Evolutionary conservation across 2,888 invertebrate genomes (phyloP).

Genomic region (Polydrusus tereticollis): DNA sequence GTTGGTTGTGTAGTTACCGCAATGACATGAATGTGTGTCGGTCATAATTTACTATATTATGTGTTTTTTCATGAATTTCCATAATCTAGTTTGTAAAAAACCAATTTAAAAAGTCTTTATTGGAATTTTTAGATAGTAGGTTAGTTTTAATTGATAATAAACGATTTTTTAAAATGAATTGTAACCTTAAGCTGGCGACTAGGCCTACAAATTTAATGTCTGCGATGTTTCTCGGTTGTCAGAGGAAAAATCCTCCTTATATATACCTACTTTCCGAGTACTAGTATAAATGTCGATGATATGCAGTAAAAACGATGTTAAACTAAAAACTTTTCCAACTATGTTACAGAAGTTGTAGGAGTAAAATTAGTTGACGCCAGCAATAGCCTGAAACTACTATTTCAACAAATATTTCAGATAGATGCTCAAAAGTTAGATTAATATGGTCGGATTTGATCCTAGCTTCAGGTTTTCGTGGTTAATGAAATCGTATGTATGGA

Average conservation of each 20-base stretch:
- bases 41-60: too few species aligned
- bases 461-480: too few species aligned
- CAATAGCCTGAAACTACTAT: slow-evolving; percentile 10
- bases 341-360: slow-evolving; percentile 1
- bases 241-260: not conserved
- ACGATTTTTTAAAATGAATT: too few species aligned
- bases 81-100: too few species aligned
- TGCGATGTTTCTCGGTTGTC: not conserved
- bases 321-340: slow-evolving; percentile 19
- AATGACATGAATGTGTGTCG: too few species aligned
- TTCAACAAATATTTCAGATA: not conserved
- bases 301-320: not conserved
- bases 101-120: too few species aligned
- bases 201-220: not conserved
- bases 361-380: slow-evolving; percentile 12
- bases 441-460: not conserved
- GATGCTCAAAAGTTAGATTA: not conserved
- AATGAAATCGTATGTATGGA: too few species aligned
- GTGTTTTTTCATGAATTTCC: too few species aligned
- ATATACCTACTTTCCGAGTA: not conserved
- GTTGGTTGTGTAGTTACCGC: too few species aligned
- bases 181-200: too few species aligned
- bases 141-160: too few species aligned
- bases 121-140: too few species aligned
- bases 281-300: not conserved